Conservation (phyloP, 2,888 invertebrate species). For the Trissonchulus sp. region DNA sequence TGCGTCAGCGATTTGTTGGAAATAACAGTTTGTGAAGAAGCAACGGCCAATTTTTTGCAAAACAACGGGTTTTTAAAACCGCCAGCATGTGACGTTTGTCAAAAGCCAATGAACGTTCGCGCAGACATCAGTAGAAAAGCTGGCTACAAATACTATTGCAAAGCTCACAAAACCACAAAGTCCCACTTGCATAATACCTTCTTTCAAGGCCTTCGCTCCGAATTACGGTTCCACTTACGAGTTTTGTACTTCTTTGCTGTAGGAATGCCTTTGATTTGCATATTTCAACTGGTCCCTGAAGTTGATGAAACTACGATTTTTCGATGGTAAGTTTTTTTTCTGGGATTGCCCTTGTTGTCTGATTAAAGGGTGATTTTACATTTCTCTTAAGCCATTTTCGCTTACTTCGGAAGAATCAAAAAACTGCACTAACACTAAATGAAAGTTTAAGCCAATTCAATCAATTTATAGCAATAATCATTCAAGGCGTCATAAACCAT, state of each 20-base stretch:
- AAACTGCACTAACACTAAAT: no score
- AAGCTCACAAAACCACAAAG: background rate
- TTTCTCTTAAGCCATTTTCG: background rate
- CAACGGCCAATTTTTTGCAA: background rate
- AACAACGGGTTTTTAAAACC: background rate
- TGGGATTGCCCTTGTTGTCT: no score
- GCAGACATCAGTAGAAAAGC: background rate
- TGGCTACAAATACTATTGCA: background rate
- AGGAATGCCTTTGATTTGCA: background rate
- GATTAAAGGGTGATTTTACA: background rate
- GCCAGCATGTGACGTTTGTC: background rate
- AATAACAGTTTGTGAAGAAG: background rate
- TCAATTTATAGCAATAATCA: no score
- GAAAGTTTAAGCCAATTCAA: no score
- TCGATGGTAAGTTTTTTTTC: background rate
- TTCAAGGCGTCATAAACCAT: no score
- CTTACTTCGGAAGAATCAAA: background rate
- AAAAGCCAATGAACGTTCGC: background rate
- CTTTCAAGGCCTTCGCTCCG: background rate
- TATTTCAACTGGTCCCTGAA: background rate
- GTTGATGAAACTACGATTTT: background rate
- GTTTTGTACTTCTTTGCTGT: background rate
- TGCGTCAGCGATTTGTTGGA: background rate
- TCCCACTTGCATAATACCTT: background rate
- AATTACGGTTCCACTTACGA: background rate